Evolutionary conservation across 2,797 vertebrate species (phyloP).

Genomic region (Macropus fuliginosus): DNA sequence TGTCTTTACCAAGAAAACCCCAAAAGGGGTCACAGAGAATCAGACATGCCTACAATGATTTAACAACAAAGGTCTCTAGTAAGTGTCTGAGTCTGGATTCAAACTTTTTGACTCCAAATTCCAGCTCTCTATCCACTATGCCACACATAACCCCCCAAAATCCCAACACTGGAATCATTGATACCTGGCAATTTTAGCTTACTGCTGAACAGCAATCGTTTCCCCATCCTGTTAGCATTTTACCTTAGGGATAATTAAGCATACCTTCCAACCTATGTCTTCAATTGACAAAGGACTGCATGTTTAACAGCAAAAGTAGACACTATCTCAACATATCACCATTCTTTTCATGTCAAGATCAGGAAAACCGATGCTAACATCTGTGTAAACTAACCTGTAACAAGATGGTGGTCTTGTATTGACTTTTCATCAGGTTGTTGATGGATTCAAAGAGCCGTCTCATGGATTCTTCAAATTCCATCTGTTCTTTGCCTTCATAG

Average conservation of each 20-base stretch:
- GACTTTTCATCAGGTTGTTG: conserved; percentile 96
- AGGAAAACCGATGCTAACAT: conserved; percentile 2
- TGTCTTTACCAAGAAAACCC: background rate
- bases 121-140: background rate
- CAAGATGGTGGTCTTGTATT: conserved; percentile 92
- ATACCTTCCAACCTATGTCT: background rate
- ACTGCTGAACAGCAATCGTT: background rate
- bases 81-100: background rate
- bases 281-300: background rate
- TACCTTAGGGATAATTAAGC: background rate
- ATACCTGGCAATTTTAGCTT: background rate
- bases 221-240: background rate
- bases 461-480: conserved; percentile 96
- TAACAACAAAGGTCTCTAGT: background rate
- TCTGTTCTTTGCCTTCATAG: conserved; percentile 97
- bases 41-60: background rate
- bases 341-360: background rate
- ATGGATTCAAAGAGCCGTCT: conserved; percentile 97
- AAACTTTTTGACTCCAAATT: background rate
- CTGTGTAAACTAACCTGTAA: conserved; percentile 88
- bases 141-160: background rate
- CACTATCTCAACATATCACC: background rate
- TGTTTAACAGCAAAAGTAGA: background rate
- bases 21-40: background rate
- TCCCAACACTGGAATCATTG: background rate